A percentile compares a stretch with the other conserved stretches of the same genome.
These are phyloP conservation scores for Ethmia dodecea DNA, from an alignment of 2,888 invertebrate genomes.

Conservation along the genomic window DNA sequence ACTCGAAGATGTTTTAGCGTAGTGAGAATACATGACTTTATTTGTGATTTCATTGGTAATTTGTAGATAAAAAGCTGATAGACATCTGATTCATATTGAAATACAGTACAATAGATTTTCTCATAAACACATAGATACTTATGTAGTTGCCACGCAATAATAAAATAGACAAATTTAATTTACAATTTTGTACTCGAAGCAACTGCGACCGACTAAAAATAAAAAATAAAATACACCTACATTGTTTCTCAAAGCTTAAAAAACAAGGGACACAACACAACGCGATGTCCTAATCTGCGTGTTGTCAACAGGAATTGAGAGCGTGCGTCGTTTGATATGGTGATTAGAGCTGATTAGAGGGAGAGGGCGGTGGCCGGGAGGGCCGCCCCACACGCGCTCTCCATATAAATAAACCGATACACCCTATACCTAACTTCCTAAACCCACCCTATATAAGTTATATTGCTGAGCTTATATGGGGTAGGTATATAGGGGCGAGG, in stretches of 20 bases:
- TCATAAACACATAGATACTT: no score
- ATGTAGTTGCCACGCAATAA: no score
- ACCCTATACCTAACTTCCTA: conserved; percentile 48
- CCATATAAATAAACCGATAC: conserved; percentile 74
- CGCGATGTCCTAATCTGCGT: conserved; percentile 52
- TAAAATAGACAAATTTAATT: no score
- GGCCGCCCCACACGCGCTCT: conserved; percentile 64
- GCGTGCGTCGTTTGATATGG: conserved; percentile 76
- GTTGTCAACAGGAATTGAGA: conserved; percentile 71
- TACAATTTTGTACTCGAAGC: no score
- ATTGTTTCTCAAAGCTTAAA: conserved; percentile 6
- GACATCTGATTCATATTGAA: no score
- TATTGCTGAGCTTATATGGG: conserved; percentile 6
- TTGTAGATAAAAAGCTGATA: no score
- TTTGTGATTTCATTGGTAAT: no score
- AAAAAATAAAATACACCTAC: no score
- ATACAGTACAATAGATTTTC: no score
- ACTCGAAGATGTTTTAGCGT: no score
- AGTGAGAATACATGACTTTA: no score
- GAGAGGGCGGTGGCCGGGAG: conserved; percentile 36
- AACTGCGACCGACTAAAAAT: no score
- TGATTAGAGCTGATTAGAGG: conserved; percentile 77
- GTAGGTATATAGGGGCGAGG: conserved; percentile 34
- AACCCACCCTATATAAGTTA: conserved; percentile 29
- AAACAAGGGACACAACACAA: conserved; percentile 21